Conservation (phyloP, 2,888 invertebrate species). For the Trisateles emortualis region DNA sequence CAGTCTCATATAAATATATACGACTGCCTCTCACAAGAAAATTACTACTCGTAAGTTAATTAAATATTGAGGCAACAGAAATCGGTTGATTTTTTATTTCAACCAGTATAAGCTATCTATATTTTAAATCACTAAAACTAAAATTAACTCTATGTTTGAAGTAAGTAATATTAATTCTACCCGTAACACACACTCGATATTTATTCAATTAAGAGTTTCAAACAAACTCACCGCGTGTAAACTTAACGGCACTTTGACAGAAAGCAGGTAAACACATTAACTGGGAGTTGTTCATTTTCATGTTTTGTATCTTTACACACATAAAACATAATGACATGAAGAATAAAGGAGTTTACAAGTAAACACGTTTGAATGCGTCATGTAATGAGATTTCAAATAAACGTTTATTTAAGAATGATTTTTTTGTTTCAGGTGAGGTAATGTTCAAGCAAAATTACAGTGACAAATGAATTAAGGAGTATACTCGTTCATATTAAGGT, state of each 20-base stretch:
- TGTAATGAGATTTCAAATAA: not conserved
- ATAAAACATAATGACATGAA: slow-evolving; percentile 22
- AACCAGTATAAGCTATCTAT: no score
- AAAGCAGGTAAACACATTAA: slow-evolving; percentile 19
- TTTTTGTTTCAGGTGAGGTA: not conserved
- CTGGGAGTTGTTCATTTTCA: slow-evolving; percentile 15
- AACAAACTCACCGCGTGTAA: slow-evolving; percentile 6
- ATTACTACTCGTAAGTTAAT: no score
- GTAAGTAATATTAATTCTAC: not conserved
- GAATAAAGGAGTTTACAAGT: slow-evolving; percentile 1
- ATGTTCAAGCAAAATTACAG: no score
- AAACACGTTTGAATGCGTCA: not conserved
- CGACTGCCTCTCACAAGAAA: no score
- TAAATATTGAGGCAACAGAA: no score
- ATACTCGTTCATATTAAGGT: no score
- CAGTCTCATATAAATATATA: no score
- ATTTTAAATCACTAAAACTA: no score
- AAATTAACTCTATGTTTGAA: no score
- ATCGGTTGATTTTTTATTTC: no score
- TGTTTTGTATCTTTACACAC: slow-evolving; percentile 18
- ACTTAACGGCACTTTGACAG: slow-evolving; percentile 14
- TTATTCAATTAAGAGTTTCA: slow-evolving; percentile 8
- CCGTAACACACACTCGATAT: not conserved
- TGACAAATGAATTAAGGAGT: no score
- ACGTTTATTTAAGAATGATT: not conserved